These are phyloP conservation scores for Fratercula arctica DNA, from an alignment of 2,797 vertebrate species.

Conservation along the genomic window DNA sequence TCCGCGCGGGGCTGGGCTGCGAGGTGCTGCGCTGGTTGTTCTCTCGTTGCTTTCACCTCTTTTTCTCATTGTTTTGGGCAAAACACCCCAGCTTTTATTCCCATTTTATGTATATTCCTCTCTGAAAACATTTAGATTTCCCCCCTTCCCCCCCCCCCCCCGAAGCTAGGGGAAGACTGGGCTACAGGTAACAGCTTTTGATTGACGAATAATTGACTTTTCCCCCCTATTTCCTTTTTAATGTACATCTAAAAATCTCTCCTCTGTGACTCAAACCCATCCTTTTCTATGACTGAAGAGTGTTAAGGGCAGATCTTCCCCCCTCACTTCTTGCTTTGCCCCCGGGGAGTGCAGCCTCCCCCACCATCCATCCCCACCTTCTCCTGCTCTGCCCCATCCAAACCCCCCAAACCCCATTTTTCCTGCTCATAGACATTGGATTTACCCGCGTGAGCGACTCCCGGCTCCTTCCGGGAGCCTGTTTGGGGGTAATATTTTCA, in stretches of 20 bases:
- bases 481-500: not conserved
- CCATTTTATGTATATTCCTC: not conserved
- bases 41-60: not conserved
- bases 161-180: not conserved
- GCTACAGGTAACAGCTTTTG: not conserved
- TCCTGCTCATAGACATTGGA: not conserved
- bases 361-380: not conserved
- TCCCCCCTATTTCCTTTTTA: accelerated
- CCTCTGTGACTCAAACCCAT: accelerated
- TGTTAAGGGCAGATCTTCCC: not conserved
- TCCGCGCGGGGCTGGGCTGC: accelerated
- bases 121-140: not conserved
- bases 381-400: not conserved
- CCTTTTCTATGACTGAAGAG: not conserved
- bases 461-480: not conserved
- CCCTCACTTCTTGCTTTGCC: not conserved
- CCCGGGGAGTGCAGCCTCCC: not conserved
- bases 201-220: not conserved
- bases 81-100: accelerated
- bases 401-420: not conserved
- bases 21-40: accelerated
- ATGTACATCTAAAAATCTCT: not conserved
- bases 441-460: not conserved
- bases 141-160: too few relatives aligned
- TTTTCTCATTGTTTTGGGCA: accelerated